Evolutionary conservation across 2,888 invertebrate species (phyloP), one percentile per base, ranked within the genome.

Genomic region (Acrocyrtus sp.): DNA sequence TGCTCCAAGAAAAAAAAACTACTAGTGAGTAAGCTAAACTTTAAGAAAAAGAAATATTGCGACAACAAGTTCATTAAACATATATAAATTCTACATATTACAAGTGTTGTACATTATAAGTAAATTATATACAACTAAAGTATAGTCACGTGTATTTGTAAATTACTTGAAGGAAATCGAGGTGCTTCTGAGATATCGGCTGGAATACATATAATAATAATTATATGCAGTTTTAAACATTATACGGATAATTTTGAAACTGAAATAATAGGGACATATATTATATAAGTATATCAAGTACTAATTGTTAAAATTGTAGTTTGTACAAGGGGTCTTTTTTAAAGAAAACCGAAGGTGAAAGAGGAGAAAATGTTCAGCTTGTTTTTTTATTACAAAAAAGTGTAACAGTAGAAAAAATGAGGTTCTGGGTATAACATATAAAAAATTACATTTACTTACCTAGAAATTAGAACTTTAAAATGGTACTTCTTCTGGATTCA

Each of bases 101-200:
- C 21, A 34, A 34, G 34, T 34, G 12, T 8, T 8, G 12, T 8
- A 34, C 5, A 34, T 34, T 12, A 34, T 34, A 34, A 34, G 12
- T 8, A 34, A 34, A 34, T 34, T 12, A 34, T 34, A 34, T 56
- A 58, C 8, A 60, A 43, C 43, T 43, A 58, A 60, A 48, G 34
- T 24, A 26, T 34, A 50, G 63, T 54, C 63, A 68, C 50, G 56
- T 47, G 62, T 70, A 51, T 29, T 39, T 57, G 34, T 24, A 43
- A 50, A 62, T 34, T 34, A 34, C n/a, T n/a, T n/a, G 12, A 45
- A 6, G 50, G 24, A 62, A 63, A 72, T 66, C 72, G 66, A 47
- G 72, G 66, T 72, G 65, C 72, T 72, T 72, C 72, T 72, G 60
- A 58, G 34, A 72, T 65, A 72, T 72, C 72, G 72, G 65, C 65